phyloP scores from a whole-genome alignment of 1,140 invertebrate species.

The Sesamia nonagrioides region DNA sequence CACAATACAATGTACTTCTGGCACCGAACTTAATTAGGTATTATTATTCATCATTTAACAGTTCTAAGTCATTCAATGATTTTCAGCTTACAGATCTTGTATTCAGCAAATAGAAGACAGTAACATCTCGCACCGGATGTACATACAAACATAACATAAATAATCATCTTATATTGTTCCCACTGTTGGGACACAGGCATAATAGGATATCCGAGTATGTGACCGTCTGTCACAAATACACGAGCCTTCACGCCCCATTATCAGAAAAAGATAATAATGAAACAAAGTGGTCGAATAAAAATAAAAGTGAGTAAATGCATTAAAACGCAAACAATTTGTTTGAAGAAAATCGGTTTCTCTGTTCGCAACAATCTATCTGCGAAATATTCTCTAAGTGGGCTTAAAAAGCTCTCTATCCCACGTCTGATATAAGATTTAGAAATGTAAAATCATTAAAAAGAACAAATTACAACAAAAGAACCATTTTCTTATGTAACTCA shows the following conservation, averaged over 20 bases:
- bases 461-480: neutral
- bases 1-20: neutral
- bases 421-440: neutral
- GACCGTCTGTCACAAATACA: no score
- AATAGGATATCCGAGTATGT: neutral
- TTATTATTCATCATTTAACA: neutral
- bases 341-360: neutral
- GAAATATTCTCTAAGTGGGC: neutral
- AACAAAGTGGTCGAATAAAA: no score
- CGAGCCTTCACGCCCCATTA: no score
- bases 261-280: no score
- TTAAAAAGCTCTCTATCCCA: neutral
- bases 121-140: no score
- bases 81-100: neutral
- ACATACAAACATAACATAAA: no score
- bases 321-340: no score
- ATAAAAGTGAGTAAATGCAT: no score
- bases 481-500: no score
- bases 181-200: no score
- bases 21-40: neutral
- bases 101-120: no score
- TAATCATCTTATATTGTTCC: no score
- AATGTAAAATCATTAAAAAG: neutral
- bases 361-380: conserved; percentile 46
- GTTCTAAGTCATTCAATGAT: neutral